Base-by-base conservation (phyloP, 2,888 invertebrate genomes). In the Lasioglossum zephyrum region DNA sequence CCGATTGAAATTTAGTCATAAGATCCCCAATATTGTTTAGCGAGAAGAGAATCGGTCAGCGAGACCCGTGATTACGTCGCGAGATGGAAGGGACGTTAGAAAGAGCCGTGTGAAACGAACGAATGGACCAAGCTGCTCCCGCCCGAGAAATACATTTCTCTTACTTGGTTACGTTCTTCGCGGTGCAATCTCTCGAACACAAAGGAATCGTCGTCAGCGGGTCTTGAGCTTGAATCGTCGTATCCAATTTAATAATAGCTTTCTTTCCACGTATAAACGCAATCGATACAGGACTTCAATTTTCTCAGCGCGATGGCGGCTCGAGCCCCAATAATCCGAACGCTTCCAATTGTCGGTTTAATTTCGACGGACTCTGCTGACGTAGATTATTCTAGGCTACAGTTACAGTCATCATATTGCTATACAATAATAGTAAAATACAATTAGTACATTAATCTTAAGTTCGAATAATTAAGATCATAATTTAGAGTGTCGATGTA, bases 201-300 rank as follows among this genome's bases (percentile, higher is more conserved):
- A 93, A 92, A 92, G 91, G 91, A 66, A 84, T 84, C 91, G 88
- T 91, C 89, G 87, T 89, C 89, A 81, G 89, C 85, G 87, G 86
- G 84, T 86, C 86, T 81, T 85, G 89, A 85, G 82, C 88, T 87
- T 86, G 88, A 89, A 89, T 90, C 80, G 88, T 86, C 90, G 89
- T 92, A 92, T 92, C 85, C 93, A 93, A 93, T 93, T 93, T 93
- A 93, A 93, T 93, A 92, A 92, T 92, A 92, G 92, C 91, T 91
- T 92, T 88, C 88, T 90, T 89, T 89, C 57, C 83, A 84, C 82
- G 88, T 92, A 91, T 92, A 91, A 92, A 89, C 87, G 89, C 90
- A 90, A 92, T 92, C 90, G 90, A 91, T 90, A 85, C 73, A 36
- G 84, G 39, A 66, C 83, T 73, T 81, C 82, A 81, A 84, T 84